Evolutionary conservation across 2,888 invertebrate species (phyloP), one percentile per base, ranked within the genome.

Genomic region (Glyphotaelius pellucidus): DNA sequence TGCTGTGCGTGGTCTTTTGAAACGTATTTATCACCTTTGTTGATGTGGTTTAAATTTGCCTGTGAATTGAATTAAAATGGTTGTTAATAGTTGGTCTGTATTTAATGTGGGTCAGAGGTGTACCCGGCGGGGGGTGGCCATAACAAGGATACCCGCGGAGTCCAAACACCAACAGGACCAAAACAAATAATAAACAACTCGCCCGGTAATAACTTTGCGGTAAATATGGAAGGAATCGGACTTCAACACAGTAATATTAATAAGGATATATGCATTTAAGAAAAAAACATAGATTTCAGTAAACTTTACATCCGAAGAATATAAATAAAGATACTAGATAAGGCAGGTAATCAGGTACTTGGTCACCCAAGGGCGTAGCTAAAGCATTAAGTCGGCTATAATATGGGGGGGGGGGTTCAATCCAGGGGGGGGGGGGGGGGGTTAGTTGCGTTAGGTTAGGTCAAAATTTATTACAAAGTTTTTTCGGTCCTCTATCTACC

Each of bases 91-190:
- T 86, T 42, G 42, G 86, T n/a, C 25, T 30, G 38, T 86, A 30
- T 42, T 47, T 92, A 92, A 92, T 92, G 67, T 90, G 91, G 91
- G 92, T 91, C 90, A 91, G 87, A 91, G 92, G 90, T 92, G 91
- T 25, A 30, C 90, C 67, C 92, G 32, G 80, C 67, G 88, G 92
- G 92, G 92, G 92, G 38, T 42, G 38, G 80, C 80, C 87, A 88
- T 91, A 92, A 92, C 92, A 91, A 91, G 92, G 79, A 79, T 84
- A 67, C 91, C 91, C 90, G 91, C 90, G 85, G 86, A 81, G 92
- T 52, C 83, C 84, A 79, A 90, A 86, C 90, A 86, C 90, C 79
- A 86, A 90, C 83, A 90, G 83, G 52, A 83, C 42, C 81, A 92
- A 91, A 92, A 91, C 92, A 92, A 92, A 92, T 92, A 92, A 88